Evolutionary conservation across 2,113 vertebrate species (phyloP), one percentile per base, ranked within the genome.

Genomic region (Oncorhynchus masou): DNA sequence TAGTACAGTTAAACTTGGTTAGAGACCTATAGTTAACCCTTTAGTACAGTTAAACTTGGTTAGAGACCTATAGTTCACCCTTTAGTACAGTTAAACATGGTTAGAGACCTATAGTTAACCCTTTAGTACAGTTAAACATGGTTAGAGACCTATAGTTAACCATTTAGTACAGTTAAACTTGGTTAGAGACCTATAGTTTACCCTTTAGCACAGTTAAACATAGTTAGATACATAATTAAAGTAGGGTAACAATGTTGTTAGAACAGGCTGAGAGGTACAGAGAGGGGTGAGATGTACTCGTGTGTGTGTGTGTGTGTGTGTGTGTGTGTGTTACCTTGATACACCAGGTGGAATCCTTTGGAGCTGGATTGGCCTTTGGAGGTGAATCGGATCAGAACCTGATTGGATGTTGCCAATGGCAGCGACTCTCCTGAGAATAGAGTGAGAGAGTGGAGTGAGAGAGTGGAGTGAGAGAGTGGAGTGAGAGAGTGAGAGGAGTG

Each of bases 271-370:
- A 73, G 5, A 9, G 39, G 39, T 39, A 39, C 8, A 39, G 39
- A 39, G 16, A 57, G 51, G 19, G 51, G 16, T 13, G 4, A 5
- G 8, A 12, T 27, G 64, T 27, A 24, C 11, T 22, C 2, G 25
- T 27, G 25, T 60, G 57, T 60, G n/a, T 20, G 64, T 51, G 2
- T 51, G 24, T 22, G 7, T 29, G 11, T 19, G 13, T 6, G 24
- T 5, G 5, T 48, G 6, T 48, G 68, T 20, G 3, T 0, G 66
- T 27, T 59, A 6, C 59, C 16, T 68, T 13, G 2, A 74, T 78
- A 95, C 79, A 95, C 96, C 77, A 99, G 95, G 87, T 99, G 98
- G 88, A 99, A 99, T n/a, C 98, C 98, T 90, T 90, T 95, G 75
- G 96, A 97, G 75, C 94, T 96, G 16, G 93, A 94, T 19, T 96